Conservation (phyloP, 2,888 invertebrate genomes). For the Megastigmus dorsalis region DNA sequence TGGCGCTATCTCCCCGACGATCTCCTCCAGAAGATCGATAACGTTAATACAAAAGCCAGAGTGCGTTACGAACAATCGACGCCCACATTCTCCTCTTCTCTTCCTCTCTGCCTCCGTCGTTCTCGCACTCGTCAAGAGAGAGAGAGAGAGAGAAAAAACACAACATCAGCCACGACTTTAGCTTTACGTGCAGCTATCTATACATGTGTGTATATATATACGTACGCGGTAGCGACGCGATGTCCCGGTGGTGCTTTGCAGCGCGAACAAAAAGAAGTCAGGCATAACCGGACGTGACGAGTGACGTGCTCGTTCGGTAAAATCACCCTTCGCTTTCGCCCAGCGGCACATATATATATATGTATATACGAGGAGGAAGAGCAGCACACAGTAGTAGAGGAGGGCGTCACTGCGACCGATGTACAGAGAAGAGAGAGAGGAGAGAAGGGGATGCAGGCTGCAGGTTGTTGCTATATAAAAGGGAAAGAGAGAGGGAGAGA, state of each 20-base stretch:
- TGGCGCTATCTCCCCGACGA: neutral
- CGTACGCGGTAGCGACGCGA: no score
- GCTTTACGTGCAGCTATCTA: neutral
- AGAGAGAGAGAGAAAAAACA: neutral
- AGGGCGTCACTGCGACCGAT: neutral
- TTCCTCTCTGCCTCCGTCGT: no score
- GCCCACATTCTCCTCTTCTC: neutral
- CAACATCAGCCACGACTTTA: no score
- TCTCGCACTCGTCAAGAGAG: neutral
- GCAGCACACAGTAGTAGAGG: neutral
- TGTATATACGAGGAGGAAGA: no score
- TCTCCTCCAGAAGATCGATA: conserved; percentile 26
- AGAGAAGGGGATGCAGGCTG: no score
- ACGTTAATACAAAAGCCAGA: conserved; percentile 16
- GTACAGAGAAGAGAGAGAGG: no score
- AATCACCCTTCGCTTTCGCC: conserved; percentile 59
- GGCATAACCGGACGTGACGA: conserved; percentile 68
- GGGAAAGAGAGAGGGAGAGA: neutral
- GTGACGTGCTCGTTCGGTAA: conserved; percentile 65
- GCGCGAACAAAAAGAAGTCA: conserved; percentile 62
- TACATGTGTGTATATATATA: no score
- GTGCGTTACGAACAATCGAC: conserved; percentile 10
- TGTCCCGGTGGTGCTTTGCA: neutral
- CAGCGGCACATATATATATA: no score
- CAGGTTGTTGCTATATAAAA: no score